Base-by-base conservation (phyloP, 1,140 invertebrate genomes). In the Drosophila mojavensis region DNA sequence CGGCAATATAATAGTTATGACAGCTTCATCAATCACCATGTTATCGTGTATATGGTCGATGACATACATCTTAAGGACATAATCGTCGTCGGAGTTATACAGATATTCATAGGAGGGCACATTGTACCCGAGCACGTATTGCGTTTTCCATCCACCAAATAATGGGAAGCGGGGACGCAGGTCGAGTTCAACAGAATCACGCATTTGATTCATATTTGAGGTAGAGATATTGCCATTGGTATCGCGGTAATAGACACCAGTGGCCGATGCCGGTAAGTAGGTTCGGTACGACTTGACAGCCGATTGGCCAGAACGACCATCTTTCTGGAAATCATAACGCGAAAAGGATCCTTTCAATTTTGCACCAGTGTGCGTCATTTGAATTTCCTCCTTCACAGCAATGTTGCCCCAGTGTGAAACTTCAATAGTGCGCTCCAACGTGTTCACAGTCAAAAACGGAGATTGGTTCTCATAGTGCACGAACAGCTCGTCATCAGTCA, bases 201-300 rank as follows among this genome's bases (percentile, higher is more conserved):
- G 96, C 78, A 96, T 94, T 11, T 97, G 91, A 78, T 96, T 94
- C 92, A 99, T 96, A 91, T 98, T 96, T 1, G 98, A 99, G 5
- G 99, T 99, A 2, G 98, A 99, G 90, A 99, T 99, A 92, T 99
- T 99, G 26, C 99, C 99, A 93, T 99, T 99, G 78, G 98, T 98
- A 93, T 99, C 99, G 28, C 98, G 94, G 91, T 98, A 98, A 71
- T 98, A 97, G 81, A 99, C 98, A 60, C 95, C 94, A 10, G 97
- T 97, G 1, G 97, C 95, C 43, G 95, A 94, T 13, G 97, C 96
- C 10, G 98, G 98, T 17, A 99, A 93, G 63, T 98, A 93, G 0
- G 98, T 99, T 92, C 97, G 98, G 89, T 99, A 99, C 5, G 96
- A 96, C 86, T 98, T 97, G 4, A 99, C 95, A 86, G 97, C 97